These are phyloP conservation scores for Dendroctonus valens DNA, from an alignment of 1,140 invertebrate genomes.

Conservation along the genomic window DNA sequence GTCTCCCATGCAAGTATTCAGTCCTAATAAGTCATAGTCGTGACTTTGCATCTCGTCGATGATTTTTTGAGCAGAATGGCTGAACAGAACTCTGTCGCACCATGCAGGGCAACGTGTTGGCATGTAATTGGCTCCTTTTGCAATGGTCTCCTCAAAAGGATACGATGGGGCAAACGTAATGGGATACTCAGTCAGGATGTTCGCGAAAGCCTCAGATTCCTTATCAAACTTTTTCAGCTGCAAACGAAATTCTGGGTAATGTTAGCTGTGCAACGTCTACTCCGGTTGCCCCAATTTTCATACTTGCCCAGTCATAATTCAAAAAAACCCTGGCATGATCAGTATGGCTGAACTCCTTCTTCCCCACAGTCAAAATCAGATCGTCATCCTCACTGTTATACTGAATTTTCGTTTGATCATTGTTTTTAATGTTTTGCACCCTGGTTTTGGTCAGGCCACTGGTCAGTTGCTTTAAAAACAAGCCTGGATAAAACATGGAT, in stretches of 20 bases:
- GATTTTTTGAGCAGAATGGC: constrained; percentile 60
- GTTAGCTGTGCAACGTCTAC: not conserved
- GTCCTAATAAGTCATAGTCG: constrained; percentile 85
- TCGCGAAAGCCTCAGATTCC: constrained; percentile 76
- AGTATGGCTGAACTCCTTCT: constrained; percentile 81
- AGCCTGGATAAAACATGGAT: constrained; percentile 23
- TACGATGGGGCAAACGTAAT: constrained; percentile 93
- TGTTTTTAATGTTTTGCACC: constrained; percentile 65
- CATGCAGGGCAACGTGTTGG: constrained; percentile 93
- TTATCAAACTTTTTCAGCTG: constrained; percentile 84
- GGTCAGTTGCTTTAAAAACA: constrained; percentile 67
- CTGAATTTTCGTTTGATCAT: constrained; percentile 66
- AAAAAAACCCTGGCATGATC: constrained; percentile 79
- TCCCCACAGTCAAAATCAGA: constrained; percentile 75
- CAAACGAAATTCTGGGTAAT: constrained; percentile 5
- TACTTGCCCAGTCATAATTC: constrained; percentile 71
- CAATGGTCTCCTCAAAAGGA: constrained; percentile 89
- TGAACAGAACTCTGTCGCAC: constrained; percentile 92
- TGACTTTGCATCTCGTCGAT: constrained; percentile 46
- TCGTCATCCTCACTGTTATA: constrained; percentile 62
- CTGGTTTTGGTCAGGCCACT: constrained; percentile 63
- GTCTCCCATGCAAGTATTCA: constrained; percentile 91
- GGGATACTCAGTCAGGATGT: constrained; percentile 81
- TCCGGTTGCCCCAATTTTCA: too few relatives aligned
- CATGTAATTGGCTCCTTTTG: constrained; percentile 84